These are phyloP conservation scores for Neolamprologus sp. DNA, from an alignment of 2,113 vertebrate genomes.

Conservation along the genomic window DNA sequence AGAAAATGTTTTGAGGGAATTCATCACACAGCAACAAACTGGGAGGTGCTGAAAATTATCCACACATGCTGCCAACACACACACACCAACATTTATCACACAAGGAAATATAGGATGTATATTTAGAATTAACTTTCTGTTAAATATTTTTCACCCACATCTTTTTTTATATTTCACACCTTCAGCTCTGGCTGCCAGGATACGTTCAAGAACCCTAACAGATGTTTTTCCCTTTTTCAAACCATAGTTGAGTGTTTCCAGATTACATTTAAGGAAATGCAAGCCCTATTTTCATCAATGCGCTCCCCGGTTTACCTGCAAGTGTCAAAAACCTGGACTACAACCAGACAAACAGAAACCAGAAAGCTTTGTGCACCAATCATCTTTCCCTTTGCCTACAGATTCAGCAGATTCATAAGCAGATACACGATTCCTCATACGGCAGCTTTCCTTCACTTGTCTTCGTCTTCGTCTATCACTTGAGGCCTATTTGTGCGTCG, in stretches of 20 bases:
- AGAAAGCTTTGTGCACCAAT: not conserved
- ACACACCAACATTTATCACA: not conserved
- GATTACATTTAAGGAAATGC: not conserved
- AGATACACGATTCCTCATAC: not conserved
- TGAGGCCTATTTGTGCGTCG: not conserved
- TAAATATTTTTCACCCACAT: not conserved
- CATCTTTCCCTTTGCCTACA: not conserved
- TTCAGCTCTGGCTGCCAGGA: not conserved
- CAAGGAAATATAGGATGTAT: not conserved
- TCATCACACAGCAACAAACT: fast-evolving
- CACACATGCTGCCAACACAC: not conserved
- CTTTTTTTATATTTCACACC: not conserved
- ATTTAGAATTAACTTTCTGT: not conserved
- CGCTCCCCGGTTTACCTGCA: not conserved
- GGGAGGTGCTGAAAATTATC: not conserved
- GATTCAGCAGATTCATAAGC: not conserved
- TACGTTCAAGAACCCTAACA: not conserved
- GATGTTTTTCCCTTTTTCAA: fast-evolving
- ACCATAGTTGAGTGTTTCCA: not conserved
- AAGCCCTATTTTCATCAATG: not conserved
- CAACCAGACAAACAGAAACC: not conserved
- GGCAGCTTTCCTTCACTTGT: not conserved
- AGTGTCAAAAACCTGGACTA: not conserved
- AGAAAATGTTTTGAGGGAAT: fast-evolving
- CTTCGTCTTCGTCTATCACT: not conserved